Percentiles rank a stretch among this genome's conserved stretches.
Conservation (phyloP, 2,888 invertebrate genomes). For the Zelleria hepariella region DNA sequence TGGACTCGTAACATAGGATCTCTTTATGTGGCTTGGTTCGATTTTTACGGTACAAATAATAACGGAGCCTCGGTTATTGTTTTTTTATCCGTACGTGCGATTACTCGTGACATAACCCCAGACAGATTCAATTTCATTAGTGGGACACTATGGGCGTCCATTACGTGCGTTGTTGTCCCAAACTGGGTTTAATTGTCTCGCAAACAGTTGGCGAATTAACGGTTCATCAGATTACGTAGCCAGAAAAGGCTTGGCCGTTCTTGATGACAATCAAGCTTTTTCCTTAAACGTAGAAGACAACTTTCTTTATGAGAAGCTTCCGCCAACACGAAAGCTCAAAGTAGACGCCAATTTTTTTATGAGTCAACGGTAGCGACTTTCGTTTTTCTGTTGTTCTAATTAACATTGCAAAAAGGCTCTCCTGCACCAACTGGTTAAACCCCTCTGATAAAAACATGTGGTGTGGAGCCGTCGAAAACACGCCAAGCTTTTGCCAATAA, state of each 20-base stretch:
- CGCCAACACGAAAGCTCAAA: neutral
- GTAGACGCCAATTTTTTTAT: neutral
- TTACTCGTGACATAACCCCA: neutral
- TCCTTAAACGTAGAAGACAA: neutral
- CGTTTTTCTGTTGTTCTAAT: neutral
- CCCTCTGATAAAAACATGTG: neutral
- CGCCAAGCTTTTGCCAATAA: neutral
- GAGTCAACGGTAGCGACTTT: neutral
- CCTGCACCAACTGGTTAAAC: neutral
- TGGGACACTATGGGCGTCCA: neutral
- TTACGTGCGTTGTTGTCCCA: neutral
- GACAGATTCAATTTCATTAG: neutral
- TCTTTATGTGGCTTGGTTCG: no score
- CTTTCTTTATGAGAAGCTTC: neutral
- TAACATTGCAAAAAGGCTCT: neutral
- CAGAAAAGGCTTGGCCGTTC: neutral
- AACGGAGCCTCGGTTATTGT: neutral
- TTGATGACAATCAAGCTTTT: neutral
- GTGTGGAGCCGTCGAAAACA: neutral
- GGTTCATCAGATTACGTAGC: neutral
- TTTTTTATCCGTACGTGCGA: neutral
- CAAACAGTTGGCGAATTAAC: conserved; percentile 1
- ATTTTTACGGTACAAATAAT: no score
- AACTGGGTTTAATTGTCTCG: neutral
- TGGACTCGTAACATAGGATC: no score